phyloP scores from a whole-genome alignment of 2,113 vertebrate species.

The Corythornis cristatus region DNA sequence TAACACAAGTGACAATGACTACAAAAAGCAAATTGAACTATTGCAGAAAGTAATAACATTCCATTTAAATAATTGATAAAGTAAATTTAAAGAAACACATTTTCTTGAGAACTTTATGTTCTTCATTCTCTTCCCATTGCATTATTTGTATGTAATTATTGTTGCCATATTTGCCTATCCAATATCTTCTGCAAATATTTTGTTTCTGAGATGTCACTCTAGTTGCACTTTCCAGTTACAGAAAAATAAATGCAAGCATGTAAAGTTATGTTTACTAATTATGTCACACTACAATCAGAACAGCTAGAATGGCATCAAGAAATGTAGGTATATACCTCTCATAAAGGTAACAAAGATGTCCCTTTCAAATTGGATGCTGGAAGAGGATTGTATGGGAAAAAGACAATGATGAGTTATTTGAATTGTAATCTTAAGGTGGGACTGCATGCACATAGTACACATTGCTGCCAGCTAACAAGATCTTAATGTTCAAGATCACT shows the following conservation, averaged over 20 bases:
- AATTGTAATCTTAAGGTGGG: background rate
- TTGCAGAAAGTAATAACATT: accelerated
- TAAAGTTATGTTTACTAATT: background rate
- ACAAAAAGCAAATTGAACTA: background rate
- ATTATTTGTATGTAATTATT: background rate
- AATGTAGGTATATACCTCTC: background rate
- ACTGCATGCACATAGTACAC: background rate
- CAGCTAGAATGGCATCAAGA: background rate
- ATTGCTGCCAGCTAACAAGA: constrained; percentile 37
- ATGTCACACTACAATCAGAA: background rate
- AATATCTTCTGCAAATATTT: background rate
- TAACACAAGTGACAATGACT: background rate
- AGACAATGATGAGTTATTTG: background rate
- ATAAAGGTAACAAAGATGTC: background rate
- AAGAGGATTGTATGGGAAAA: background rate
- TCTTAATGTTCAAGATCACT: constrained; percentile 58
- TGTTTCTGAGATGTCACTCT: background rate
- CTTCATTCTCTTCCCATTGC: accelerated
- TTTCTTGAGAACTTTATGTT: background rate
- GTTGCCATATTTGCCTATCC: background rate
- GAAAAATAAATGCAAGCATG: background rate
- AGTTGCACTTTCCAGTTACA: background rate
- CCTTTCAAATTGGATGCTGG: background rate
- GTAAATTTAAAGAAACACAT: background rate
- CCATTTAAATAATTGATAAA: background rate